phyloP scores from a whole-genome alignment of 2,113 vertebrate genomes.

The Salvelinus alpinus region DNA sequence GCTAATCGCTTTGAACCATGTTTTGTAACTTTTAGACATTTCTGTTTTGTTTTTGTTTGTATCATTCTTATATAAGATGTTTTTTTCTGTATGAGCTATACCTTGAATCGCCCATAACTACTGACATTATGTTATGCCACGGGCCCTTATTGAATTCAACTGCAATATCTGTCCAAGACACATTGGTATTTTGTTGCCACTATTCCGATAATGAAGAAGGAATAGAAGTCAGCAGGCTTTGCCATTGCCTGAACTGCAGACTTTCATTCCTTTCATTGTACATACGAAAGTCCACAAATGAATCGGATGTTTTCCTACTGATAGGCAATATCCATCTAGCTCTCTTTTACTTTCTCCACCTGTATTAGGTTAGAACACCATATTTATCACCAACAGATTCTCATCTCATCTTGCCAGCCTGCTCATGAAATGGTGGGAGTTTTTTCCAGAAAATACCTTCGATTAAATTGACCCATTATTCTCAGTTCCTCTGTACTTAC shows the following conservation, averaged over 20 bases:
- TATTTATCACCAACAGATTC: constrained; percentile 37
- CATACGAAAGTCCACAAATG: background rate
- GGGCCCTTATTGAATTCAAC: constrained; percentile 11
- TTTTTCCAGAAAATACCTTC: too few relatives aligned
- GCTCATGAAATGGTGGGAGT: too few relatives aligned
- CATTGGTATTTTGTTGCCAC: background rate
- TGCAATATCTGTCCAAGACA: background rate
- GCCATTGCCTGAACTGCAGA: background rate
- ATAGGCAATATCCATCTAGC: background rate
- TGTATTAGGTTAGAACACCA: constrained; percentile 36
- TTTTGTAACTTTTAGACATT: background rate
- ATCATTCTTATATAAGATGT: background rate
- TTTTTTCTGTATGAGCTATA: constrained; percentile 6
- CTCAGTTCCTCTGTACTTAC: too few relatives aligned
- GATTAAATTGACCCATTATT: too few relatives aligned
- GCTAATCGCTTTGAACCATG: constrained; percentile 10
- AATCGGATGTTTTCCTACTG: background rate
- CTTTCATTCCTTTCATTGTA: background rate
- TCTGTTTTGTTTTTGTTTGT: background rate
- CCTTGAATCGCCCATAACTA: background rate
- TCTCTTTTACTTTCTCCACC: constrained; percentile 28
- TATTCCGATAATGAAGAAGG: background rate
- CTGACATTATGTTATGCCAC: constrained; percentile 13
- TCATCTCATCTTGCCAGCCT: background rate
- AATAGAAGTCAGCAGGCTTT: background rate